Evolutionary conservation across 1,140 invertebrate genomes (phyloP).

Genomic region (Globodera ellingtonae): DNA sequence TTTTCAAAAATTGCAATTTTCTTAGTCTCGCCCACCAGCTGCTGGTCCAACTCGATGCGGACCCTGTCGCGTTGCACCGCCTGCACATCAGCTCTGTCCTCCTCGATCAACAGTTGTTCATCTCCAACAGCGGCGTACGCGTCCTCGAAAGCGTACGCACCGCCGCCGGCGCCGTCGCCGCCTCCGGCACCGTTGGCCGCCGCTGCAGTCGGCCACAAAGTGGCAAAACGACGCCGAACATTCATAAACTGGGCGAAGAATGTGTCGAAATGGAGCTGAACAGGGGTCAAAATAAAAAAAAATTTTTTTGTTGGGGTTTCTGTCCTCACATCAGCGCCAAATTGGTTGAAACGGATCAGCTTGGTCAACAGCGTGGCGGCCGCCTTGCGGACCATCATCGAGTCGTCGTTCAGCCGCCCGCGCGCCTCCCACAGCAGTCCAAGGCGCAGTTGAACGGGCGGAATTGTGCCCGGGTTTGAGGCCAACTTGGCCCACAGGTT

Average conservation of each 20-base stretch:
- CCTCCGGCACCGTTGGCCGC: neutral
- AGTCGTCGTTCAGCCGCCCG: slow-evolving; percentile 30
- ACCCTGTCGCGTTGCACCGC: neutral
- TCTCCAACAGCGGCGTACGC: neutral
- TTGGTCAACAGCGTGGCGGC: slow-evolving; percentile 24
- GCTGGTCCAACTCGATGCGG: slow-evolving; percentile 5
- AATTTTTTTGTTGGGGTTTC: no score
- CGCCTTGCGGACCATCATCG: slow-evolving; percentile 32
- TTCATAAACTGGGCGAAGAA: neutral
- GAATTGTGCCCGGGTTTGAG: slow-evolving; percentile 18
- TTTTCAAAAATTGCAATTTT: no score
- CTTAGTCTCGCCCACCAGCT: slow-evolving; percentile 3
- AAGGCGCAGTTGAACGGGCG: slow-evolving; percentile 24
- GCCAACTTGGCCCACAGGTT: slow-evolving; percentile 40
- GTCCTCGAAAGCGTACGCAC: slow-evolving; percentile 3
- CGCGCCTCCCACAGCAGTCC: slow-evolving; percentile 15
- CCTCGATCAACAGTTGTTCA: slow-evolving; percentile 25
- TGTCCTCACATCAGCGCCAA: slow-evolving; percentile 8
- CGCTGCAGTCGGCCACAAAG: neutral
- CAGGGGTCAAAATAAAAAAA: no score
- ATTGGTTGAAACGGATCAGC: slow-evolving; percentile 14
- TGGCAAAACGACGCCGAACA: neutral
- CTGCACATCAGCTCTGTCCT: slow-evolving; percentile 33
- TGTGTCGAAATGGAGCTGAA: neutral
- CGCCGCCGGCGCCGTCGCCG: neutral